Evolutionary conservation across 30 jellyfish, hydroid and myxozoan species (phyloP), one percentile per base, ranked within the genome.

Genomic region (Chironex yamaguchii): DNA sequence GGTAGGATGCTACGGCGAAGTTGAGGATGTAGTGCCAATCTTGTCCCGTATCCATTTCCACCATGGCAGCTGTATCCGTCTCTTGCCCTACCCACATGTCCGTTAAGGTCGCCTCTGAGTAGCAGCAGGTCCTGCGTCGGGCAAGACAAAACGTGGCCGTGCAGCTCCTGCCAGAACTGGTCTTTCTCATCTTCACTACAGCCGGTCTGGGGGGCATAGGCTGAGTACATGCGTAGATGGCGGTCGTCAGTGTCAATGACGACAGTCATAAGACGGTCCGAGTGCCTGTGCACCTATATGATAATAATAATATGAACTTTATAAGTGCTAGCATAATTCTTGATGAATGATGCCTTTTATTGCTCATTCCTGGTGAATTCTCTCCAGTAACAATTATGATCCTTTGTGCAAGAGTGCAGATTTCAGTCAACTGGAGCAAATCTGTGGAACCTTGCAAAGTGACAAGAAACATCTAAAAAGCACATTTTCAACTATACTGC

Each of bases 381-480:
- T n/a, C n/a, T n/a, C n/a, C n/a, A n/a, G n/a, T n/a, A n/a, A n/a
- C n/a, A n/a, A n/a, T n/a, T n/a, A n/a, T n/a, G n/a, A n/a, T 79
- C 90, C 22, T 79, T 79, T 29, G 70, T 79, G 2, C 85, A 64
- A 53, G 52, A 34, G 53, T 2, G 28, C 63, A 71, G 90, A 9
- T 42, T 42, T 42, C 13, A 6, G 58, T 42, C 58, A 42, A 6
- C 58, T 42, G 58, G 58, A 42, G 17, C 13, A 9, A 42, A 42
- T 42, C 58, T 42, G 17, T 42, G 58, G 13, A 42, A 29, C 34
- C 27, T 79, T 29, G 82, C 82, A n/a, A 33, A 22, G 50, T 3
- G 85, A 63, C 85, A 77, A 34, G 67, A 54, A 34, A 67, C 85
- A 30, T 54, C 90, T 2, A 79, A 79, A 34, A 34, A 13, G 17